A percentile compares a stretch with the other conserved stretches of the same genome.
These are phyloP conservation scores for Beroe forskalii DNA, from an alignment of 37 sponge, comb jelly and placozoan genomes.

Conservation along the genomic window DNA sequence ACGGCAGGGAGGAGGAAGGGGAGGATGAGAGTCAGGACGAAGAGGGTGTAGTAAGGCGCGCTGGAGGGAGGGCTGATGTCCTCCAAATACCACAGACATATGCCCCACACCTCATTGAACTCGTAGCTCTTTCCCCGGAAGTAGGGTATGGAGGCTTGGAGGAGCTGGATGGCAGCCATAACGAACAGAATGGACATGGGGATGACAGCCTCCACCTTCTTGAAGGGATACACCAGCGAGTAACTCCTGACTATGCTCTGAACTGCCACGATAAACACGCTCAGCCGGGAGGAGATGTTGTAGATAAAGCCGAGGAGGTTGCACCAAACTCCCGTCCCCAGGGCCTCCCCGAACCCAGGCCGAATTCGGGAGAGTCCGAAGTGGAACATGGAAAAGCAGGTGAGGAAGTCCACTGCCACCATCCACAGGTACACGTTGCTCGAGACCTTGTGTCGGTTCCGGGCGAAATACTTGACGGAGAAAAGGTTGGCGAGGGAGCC, in stretches of 20 bases:
- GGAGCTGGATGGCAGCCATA: background rate
- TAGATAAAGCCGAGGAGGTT: constrained; percentile 29
- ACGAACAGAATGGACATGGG: background rate
- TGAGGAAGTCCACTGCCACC: constrained; percentile 8
- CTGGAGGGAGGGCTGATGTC: background rate
- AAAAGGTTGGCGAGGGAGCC: constrained; percentile 5
- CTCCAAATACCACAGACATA: constrained; percentile 56
- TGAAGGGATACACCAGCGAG: constrained; percentile 31
- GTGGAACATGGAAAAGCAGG: background rate
- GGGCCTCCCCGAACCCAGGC: background rate
- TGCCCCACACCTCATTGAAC: background rate
- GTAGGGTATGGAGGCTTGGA: constrained; percentile 42
- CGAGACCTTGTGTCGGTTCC: constrained; percentile 21
- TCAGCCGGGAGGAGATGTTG: constrained; percentile 45
- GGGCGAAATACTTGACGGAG: background rate
- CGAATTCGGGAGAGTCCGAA: background rate
- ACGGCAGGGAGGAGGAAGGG: constrained; percentile 54
- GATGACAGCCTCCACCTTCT: background rate
- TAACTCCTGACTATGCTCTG: constrained; percentile 55
- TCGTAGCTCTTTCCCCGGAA: constrained; percentile 8
- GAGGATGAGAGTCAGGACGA: constrained; percentile 18
- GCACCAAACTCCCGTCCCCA: background rate
- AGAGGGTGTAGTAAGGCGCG: background rate
- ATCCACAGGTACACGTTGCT: constrained; percentile 37
- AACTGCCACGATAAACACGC: constrained; percentile 30